phyloP scores from a whole-genome alignment of 2,888 invertebrate species.

The Drosophila emarginata region DNA sequence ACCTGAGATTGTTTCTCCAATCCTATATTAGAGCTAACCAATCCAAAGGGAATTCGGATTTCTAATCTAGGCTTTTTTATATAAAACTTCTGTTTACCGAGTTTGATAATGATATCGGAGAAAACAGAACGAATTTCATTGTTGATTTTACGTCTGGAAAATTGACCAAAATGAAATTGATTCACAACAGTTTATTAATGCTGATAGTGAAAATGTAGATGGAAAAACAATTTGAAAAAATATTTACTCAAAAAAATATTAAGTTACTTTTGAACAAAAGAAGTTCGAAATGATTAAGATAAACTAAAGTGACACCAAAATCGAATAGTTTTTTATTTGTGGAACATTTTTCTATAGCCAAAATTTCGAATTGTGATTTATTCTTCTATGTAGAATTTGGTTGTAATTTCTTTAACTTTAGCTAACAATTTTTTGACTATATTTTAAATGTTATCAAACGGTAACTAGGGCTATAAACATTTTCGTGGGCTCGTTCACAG shows the following conservation, averaged over 20 bases:
- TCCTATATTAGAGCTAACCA: too few species aligned
- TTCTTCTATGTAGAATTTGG: background rate
- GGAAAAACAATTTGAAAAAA: background rate
- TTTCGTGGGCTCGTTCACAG: constrained; percentile 36
- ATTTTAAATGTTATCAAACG: constrained; percentile 35
- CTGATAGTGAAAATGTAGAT: too few species aligned
- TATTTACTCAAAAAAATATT: background rate
- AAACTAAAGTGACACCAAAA: background rate
- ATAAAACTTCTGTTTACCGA: too few species aligned
- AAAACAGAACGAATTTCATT: too few species aligned
- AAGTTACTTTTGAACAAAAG: background rate
- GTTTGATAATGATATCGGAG: too few species aligned
- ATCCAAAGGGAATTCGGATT: too few species aligned
- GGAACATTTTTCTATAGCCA: too few species aligned
- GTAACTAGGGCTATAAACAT: constrained; percentile 28
- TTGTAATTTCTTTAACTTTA: constrained; percentile 7
- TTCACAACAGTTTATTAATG: too few species aligned
- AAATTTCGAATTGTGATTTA: background rate
- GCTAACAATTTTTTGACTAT: constrained; percentile 47
- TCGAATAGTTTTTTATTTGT: too few species aligned
- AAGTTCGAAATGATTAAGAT: background rate
- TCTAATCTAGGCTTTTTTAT: too few species aligned
- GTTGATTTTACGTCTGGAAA: too few species aligned
- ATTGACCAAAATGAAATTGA: too few species aligned
- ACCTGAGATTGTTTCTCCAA: background rate